Conservation (phyloP, 2,888 invertebrate genomes). For the Acleris literana region DNA sequence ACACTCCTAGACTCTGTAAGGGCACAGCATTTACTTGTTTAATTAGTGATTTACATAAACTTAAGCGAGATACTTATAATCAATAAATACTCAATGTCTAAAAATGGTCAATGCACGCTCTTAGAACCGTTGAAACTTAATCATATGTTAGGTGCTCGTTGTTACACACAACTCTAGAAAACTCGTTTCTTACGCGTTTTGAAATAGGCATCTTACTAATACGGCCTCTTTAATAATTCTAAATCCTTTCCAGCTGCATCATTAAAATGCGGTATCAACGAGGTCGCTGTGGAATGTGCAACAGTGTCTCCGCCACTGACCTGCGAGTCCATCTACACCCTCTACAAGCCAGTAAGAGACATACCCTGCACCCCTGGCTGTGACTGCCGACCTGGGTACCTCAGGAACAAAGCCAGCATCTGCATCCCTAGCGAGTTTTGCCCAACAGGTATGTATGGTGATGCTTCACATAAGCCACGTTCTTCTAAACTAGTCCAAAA, state of each 20-base stretch:
- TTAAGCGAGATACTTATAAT: too few relatives aligned
- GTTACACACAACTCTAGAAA: background rate
- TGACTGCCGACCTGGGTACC: conserved; percentile 28
- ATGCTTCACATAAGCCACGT: too few relatives aligned
- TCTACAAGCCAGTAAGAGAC: conserved; percentile 3
- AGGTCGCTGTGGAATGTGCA: conserved; percentile 22
- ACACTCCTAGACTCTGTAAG: too few relatives aligned
- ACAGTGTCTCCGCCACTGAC: conserved; percentile 8
- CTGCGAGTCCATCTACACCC: conserved; percentile 28
- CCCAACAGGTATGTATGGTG: conserved; percentile 19
- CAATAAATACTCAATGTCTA: too few relatives aligned
- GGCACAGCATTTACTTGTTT: too few relatives aligned
- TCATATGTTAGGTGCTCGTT: background rate
- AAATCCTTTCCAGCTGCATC: conserved; percentile 4
- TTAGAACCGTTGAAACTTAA: too few relatives aligned
- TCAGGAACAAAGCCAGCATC: conserved; percentile 20
- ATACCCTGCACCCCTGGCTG: conserved; percentile 25
- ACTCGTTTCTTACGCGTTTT: too few relatives aligned
- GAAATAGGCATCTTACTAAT: too few relatives aligned
- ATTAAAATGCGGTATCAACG: conserved; percentile 22
- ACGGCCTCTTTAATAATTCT: background rate
- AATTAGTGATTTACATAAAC: too few relatives aligned
- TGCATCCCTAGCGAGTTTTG: conserved; percentile 29
- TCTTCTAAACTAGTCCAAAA: too few relatives aligned
- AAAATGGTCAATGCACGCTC: too few relatives aligned